phyloP scores from a whole-genome alignment of 2,113 vertebrate species.

The Thymallus thymallus region DNA sequence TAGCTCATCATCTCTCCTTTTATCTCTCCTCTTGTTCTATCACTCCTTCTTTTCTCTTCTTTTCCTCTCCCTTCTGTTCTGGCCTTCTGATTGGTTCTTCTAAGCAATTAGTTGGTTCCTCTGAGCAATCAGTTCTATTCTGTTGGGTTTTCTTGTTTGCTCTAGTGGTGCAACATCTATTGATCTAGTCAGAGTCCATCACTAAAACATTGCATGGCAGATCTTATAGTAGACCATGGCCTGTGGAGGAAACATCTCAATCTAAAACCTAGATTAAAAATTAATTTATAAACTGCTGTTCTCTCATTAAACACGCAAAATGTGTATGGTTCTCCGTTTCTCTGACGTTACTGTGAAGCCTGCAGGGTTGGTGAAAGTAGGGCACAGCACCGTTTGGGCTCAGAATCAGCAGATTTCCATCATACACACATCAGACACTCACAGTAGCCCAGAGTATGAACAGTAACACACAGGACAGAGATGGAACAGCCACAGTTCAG shows the following conservation, averaged over 20 bases:
- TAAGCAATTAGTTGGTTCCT: constrained; percentile 53
- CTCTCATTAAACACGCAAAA: neutral
- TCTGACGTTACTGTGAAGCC: constrained; percentile 9
- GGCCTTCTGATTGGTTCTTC: constrained; percentile 40
- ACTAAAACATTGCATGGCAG: neutral
- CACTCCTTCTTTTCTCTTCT: constrained; percentile 67
- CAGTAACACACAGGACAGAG: neutral
- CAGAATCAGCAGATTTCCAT: constrained; percentile 7
- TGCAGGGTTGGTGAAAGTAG: neutral
- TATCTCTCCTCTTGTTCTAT: constrained; percentile 56
- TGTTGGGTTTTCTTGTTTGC: neutral
- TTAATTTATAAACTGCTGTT: constrained; percentile 4
- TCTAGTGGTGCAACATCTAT: neutral
- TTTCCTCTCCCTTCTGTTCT: constrained; percentile 38
- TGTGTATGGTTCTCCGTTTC: neutral
- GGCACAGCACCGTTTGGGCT: neutral
- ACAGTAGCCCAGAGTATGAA: neutral
- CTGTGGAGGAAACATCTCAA: neutral
- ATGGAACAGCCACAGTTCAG: constrained; percentile 8
- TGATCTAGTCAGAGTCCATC: neutral
- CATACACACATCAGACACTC: neutral
- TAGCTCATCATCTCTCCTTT: constrained; percentile 37
- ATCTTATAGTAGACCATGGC: neutral
- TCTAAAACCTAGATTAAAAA: neutral
- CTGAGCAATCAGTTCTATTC: constrained; percentile 44